phyloP scores from a whole-genome alignment of 2,797 vertebrate species.

The Gymnoscopelus microlampas region DNA sequence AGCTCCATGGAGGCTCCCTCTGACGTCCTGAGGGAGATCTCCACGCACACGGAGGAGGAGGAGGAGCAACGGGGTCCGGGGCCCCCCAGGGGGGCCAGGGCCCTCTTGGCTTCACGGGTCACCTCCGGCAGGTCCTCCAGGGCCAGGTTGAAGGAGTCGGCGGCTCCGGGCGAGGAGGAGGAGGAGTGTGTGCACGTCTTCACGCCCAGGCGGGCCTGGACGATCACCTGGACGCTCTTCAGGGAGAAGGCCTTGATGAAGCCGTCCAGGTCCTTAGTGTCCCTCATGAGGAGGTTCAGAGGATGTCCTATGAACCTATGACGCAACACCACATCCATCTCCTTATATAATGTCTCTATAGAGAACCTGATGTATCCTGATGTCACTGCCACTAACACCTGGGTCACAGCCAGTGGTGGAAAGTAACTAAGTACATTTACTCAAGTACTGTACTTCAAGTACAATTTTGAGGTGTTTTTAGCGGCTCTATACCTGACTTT shows the following conservation, averaged over 20 bases:
- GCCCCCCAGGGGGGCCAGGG: conserved; percentile 83
- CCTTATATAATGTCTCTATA: too few relatives aligned
- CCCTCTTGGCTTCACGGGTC: conserved; percentile 99
- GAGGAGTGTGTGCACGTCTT: conserved; percentile 96
- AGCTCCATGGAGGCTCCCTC: conserved; percentile 99
- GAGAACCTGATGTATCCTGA: too few relatives aligned
- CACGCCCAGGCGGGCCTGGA: conserved; percentile 96
- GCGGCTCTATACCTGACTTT: too few relatives aligned
- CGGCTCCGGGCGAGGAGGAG: conserved; percentile 96
- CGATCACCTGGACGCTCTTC: conserved; percentile 99
- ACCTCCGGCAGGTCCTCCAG: conserved; percentile 99
- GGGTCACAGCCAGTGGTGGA: too few relatives aligned
- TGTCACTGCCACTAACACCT: too few relatives aligned
- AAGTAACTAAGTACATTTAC: too few relatives aligned
- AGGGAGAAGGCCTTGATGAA: conserved; percentile 99
- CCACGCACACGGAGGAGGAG: conserved; percentile 94
- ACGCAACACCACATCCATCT: conserved; percentile 11
- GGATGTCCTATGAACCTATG: conserved; percentile 89
- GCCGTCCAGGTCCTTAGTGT: conserved; percentile 99
- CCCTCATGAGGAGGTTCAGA: conserved; percentile 87
- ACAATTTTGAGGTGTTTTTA: too few relatives aligned
- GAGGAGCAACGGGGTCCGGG: conserved; percentile 76
- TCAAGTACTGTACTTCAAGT: too few relatives aligned
- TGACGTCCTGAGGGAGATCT: conserved; percentile 98
- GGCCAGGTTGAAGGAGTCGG: conserved; percentile 98